Percentiles rank a stretch among this genome's conserved stretches.
Conservation (phyloP, 2,113 vertebrate species). For the Crotalus horridus region DNA sequence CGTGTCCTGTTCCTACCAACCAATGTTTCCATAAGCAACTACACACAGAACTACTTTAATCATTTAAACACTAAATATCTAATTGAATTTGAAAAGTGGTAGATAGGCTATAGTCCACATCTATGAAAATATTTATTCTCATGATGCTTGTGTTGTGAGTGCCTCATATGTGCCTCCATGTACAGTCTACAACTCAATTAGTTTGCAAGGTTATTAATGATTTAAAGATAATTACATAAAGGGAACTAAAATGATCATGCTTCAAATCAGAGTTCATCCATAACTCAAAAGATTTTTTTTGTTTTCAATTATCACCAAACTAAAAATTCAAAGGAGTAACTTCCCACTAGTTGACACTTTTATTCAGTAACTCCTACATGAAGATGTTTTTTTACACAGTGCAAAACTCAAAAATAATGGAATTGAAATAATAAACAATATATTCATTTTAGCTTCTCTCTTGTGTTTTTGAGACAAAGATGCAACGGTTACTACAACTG, state of each 20-base stretch:
- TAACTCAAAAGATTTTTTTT: neutral
- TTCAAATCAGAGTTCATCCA: neutral
- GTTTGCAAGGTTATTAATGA: neutral
- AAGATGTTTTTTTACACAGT: neutral
- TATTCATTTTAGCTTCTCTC: neutral
- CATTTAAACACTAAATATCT: neutral
- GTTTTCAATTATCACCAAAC: neutral
- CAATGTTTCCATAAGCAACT: neutral
- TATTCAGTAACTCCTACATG: no score
- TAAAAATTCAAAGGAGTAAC: neutral
- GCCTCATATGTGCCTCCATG: neutral
- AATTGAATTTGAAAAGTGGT: neutral
- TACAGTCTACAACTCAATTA: neutral
- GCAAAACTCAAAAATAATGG: neutral
- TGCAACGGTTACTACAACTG: neutral
- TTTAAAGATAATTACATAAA: neutral
- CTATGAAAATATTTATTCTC: neutral
- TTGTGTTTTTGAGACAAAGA: neutral
- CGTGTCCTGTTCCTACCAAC: neutral
- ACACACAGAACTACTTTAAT: neutral
- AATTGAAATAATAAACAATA: neutral
- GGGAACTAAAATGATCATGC: neutral
- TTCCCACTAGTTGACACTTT: neutral
- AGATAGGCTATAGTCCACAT: neutral
- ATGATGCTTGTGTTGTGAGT: neutral